Base-by-base conservation (phyloP, 53 echinoderm and acorn worm genomes). In the Holothuria leucospilota region DNA sequence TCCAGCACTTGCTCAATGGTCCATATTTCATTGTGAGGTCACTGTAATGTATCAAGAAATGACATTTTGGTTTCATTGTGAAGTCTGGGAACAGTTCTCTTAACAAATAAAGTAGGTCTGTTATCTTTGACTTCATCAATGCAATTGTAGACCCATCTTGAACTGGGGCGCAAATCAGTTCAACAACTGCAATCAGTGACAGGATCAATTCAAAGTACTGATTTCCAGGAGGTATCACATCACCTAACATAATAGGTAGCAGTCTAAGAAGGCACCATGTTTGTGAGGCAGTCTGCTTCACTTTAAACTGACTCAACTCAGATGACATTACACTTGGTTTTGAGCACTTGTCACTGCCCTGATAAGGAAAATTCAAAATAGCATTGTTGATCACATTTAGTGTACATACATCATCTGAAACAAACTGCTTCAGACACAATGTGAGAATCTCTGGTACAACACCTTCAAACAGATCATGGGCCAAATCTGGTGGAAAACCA, bases 81-180 rank as follows among this genome's bases (percentile, higher is more conserved):
- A 71, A 71, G 34, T 38, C 34, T 39, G 71, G 71, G 20, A 71
- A 71, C 11, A 71, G 20, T 39, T 71, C 71, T 38, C 40, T 71
- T 16, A 71, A 0, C 30, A 71, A 39, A 13, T 39, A 16, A 71
- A 71, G 71, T 6, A 71, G 8, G 39, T 71, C 71, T 11, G 64
- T 25, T 64, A 64, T 64, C 28, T 64, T 64, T 16, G 64, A 64
- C 20, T 64, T 64, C 64, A 64, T 64, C 5, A 64, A 28, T 11
- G 64, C 64, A 23, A 64, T 9, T 28, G 64, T 64, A 13, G 64
- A 64, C 24, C 64, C 64, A 64, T 64, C 28, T 8, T 64, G 64
- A 64, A 71, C 77, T 86, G 86, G 86, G 60, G 86, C 86, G 61
- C 86, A 86, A 24, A 63, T 41, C 74, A 71, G 51, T 41, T 78